These are phyloP conservation scores for Esperia sulphurella DNA, from an alignment of 2,888 invertebrate species.

Conservation along the genomic window DNA sequence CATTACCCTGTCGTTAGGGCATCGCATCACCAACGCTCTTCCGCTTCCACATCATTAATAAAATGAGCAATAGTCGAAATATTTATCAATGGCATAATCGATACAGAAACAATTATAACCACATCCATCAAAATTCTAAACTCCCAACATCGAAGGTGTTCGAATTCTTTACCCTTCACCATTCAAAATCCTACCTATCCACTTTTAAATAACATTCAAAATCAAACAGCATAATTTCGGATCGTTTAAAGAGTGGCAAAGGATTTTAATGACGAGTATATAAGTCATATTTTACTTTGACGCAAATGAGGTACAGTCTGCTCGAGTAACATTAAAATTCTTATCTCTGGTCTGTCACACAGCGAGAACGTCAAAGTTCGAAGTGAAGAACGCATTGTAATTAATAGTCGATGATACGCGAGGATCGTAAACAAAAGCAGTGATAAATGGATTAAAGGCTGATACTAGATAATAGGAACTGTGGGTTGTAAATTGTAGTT, in stretches of 20 bases:
- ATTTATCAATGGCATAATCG: slow-evolving; percentile 80
- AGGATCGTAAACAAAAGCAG: slow-evolving; percentile 78
- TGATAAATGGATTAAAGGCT: slow-evolving; percentile 76
- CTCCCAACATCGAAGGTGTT: slow-evolving; percentile 47
- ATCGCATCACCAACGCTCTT: slow-evolving; percentile 61
- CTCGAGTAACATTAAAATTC: slow-evolving; percentile 76
- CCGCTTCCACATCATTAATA: slow-evolving; percentile 77
- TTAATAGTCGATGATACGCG: slow-evolving; percentile 78
- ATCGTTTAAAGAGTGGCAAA: slow-evolving; percentile 11
- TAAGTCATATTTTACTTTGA: slow-evolving; percentile 39
- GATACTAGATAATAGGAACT: slow-evolving; percentile 72
- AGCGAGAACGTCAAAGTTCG: slow-evolving; percentile 77
- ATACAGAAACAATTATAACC: slow-evolving; percentile 79
- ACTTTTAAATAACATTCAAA: slow-evolving; percentile 34
- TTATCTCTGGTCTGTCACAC: slow-evolving; percentile 78
- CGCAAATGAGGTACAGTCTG: slow-evolving; percentile 45
- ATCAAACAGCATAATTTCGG: slow-evolving; percentile 10
- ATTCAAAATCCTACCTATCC: slow-evolving; percentile 32
- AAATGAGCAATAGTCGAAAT: slow-evolving; percentile 78
- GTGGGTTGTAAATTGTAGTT: slow-evolving; percentile 73
- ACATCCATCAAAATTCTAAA: slow-evolving; percentile 77
- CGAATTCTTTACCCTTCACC: slow-evolving; percentile 26
- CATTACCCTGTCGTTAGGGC: slow-evolving; percentile 67
- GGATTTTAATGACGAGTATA: slow-evolving; percentile 3
- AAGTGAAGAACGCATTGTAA: slow-evolving; percentile 76